Base-by-base conservation (phyloP, 1,140 invertebrate species). In the Andricus grossulariae region DNA sequence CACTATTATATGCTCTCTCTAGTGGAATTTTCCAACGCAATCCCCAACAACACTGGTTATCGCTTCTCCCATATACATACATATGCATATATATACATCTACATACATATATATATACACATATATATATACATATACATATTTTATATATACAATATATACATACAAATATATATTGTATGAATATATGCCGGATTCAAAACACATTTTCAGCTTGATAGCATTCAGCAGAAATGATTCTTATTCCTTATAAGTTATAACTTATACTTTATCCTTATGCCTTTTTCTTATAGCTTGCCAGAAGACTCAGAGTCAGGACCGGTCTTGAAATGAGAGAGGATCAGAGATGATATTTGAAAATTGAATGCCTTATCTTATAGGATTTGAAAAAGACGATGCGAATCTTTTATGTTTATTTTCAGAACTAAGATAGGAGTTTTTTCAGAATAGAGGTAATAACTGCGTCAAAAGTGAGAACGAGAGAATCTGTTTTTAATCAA, bases 1-100 rank as follows among this genome's bases (percentile, higher is more conserved):
- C 57, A 45, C 25, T 39, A 66, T 55, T 55, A 55, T n/a, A 4
- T 32, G 13, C 57, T 32, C 25, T 39, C 13, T 39, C 16, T n/a
- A 74, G 55, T 78, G 81, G 76, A 79, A 82, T 76, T 81, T 82
- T 81, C 81, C 81, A 80, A 8, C 51, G 77, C 70, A 76, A 73
- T 76, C 50, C 50, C 70, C 57, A 57, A 11, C 45, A 70, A 70
- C 71, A 55, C 45, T 71, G 71, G n/a, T 76, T 80, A 80, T 80
- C 76, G 73, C 18, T 66, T 32, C 49, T 55, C 10, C 50, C 75
- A 71, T 82, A 82, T 82, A 52, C 77, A 50, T n/a, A n/a, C n/a
- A n/a, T n/a, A n/a, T n/a, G n/a, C n/a, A n/a, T n/a, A n/a, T n/a
- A n/a, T n/a, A n/a, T n/a, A n/a, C n/a, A n/a, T n/a, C n/a, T n/a